Base-by-base conservation (phyloP, 2,113 vertebrate species). In the Tachysurus vachellii region DNA sequence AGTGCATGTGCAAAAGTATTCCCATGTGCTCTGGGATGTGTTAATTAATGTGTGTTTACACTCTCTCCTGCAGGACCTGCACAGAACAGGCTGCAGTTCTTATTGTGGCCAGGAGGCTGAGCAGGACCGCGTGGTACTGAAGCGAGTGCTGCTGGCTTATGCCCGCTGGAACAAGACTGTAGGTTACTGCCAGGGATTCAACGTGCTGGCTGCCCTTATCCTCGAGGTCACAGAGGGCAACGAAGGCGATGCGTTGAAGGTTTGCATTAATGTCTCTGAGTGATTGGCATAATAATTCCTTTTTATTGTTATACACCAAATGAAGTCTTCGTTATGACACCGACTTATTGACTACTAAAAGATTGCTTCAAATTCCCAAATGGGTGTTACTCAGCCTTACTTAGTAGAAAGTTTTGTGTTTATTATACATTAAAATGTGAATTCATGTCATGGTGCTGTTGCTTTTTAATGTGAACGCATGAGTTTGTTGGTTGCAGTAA, bases 131-230 rank as follows among this genome's bases (percentile, higher is more conserved):
- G 96, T 97, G 44, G 96, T 97, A 13, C 26, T 97, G 62, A 97
- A 97, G 90, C 92, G 96, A 0, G 96, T 97, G 47, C 93, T 97
- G 64, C 86, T 97, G 88, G 97, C 96, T 0, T 97, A 97, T 4
- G 96, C 97, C 62, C 95, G 96, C 12, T 97, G 97, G 96, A 97
- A 97, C 91, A 97, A 97, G 91, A 94, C 94, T 62, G 96, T 97
- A 10, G 97, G 97, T 13, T 97, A 97, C 87, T 97, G 97, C 87
- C 97, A 97, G 92, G 97, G 97, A 73, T 97, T 97, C 91, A 97
- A 97, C 86, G 97, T 97, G 85, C 89, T 97, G 68, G 97, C 97
- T 26, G 96, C 96, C 0, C 95, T 97, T 21, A 97, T 97, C 84
- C 92, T 97, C 87, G 96, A 97, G 93, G 96, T 97, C 68, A 95